phyloP scores from a whole-genome alignment of 2,888 invertebrate species.

The Miltochrista miniata region DNA sequence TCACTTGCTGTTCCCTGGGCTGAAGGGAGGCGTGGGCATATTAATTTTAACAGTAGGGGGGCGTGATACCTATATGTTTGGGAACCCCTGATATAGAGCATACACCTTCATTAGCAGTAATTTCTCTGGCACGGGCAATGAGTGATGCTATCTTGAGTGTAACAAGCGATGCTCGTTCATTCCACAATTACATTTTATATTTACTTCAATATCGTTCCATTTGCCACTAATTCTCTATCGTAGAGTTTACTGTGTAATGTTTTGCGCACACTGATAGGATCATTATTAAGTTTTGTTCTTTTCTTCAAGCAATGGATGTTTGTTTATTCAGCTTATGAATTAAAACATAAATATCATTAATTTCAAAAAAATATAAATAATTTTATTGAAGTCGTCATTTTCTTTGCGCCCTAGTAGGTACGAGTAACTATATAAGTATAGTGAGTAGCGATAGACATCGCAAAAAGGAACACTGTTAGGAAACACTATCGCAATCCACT shows the following conservation, averaged over 20 bases:
- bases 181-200: constrained; percentile 10
- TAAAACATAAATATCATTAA: no score
- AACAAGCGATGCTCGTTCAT: constrained; percentile 25
- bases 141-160: constrained; percentile 40
- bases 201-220: constrained; percentile 4
- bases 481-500: no score
- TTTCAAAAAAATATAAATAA: no score
- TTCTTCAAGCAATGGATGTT: not conserved
- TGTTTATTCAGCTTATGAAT: not conserved
- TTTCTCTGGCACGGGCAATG: constrained; percentile 40
- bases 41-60: no score
- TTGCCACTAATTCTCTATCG: not conserved
- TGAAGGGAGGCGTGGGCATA: no score
- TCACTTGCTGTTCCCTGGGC: no score
- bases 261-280: not conserved
- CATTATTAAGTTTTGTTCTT: not conserved
- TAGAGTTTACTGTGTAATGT: not conserved
- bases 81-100: constrained; percentile 52
- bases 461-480: no score
- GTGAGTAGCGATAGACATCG: no score
- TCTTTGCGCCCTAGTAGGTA: no score
- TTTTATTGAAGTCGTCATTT: no score
- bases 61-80: no score
- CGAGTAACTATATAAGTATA: no score
- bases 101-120: constrained; percentile 48